phyloP scores from a whole-genome alignment of 2,113 vertebrate genomes.

The Malurus cyaneus region DNA sequence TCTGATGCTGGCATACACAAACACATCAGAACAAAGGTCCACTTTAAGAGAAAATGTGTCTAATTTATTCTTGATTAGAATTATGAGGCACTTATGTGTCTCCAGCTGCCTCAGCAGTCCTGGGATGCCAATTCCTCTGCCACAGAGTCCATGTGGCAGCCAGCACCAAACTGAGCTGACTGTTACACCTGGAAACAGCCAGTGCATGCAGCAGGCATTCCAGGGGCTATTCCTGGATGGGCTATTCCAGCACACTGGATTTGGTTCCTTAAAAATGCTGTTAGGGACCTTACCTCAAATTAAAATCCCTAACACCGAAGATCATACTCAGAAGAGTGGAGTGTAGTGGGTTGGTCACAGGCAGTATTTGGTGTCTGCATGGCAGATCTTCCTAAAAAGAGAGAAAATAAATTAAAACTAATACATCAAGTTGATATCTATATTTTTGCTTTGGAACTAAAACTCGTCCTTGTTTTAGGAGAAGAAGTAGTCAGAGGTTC shows the following conservation, averaged over 20 bases:
- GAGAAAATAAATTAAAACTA: neutral
- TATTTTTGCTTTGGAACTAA: neutral
- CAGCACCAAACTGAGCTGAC: neutral
- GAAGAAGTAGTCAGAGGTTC: neutral
- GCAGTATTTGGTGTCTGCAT: neutral
- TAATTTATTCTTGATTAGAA: neutral
- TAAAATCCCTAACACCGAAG: neutral
- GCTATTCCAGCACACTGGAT: neutral
- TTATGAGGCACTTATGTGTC: neutral
- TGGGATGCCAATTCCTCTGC: neutral
- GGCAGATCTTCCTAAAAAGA: neutral
- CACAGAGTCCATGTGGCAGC: neutral
- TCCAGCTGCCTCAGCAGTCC: neutral
- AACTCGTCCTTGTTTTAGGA: neutral
- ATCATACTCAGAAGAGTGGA: neutral
- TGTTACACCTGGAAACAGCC: neutral
- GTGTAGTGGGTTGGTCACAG: neutral
- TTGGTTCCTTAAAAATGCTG: neutral
- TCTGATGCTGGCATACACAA: neutral
- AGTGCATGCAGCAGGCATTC: neutral
- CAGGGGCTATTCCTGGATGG: no score
- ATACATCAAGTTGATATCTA: neutral
- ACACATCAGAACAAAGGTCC: neutral
- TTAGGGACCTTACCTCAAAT: neutral
- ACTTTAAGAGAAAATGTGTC: neutral